Evolutionary conservation across 2,888 invertebrate genomes (phyloP).

Genomic region (Ceriagrion tenellum): DNA sequence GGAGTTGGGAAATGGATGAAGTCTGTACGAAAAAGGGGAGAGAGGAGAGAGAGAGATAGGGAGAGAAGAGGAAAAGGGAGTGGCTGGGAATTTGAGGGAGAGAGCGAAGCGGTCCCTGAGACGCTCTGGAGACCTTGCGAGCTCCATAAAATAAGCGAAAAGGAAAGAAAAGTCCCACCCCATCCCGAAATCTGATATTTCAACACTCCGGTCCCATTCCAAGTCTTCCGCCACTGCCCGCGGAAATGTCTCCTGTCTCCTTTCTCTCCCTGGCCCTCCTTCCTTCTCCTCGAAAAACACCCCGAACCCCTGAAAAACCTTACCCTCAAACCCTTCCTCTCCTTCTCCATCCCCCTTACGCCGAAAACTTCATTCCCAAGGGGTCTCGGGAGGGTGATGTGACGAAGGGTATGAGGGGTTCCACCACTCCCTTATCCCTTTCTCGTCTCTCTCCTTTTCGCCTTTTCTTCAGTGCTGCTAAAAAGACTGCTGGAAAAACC

Average conservation of each 20-base stretch:
- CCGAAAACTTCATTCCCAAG: neutral
- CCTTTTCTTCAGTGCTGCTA: neutral
- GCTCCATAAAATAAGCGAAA: neutral
- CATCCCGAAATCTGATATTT: constrained; percentile 30
- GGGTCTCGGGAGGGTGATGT: neutral
- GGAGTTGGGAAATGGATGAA: neutral
- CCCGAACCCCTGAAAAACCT: too few relatives aligned
- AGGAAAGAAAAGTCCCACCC: neutral
- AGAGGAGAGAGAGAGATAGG: neutral
- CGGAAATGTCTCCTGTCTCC: neutral
- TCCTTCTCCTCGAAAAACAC: neutral
- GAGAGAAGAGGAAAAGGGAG: neutral
- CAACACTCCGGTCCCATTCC: constrained; percentile 28
- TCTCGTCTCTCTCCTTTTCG: neutral
- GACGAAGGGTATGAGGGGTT: neutral
- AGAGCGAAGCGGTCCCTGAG: neutral
- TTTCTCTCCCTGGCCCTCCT: neutral
- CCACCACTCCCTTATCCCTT: neutral
- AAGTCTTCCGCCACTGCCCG: constrained; percentile 6
- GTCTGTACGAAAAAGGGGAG: neutral
- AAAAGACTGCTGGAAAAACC: constrained; percentile 3
- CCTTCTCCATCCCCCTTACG: neutral
- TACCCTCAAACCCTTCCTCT: too few relatives aligned
- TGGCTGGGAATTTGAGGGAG: neutral
- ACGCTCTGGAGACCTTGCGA: neutral